Percentiles rank a stretch among this genome's conserved stretches.
phyloP scores from a whole-genome alignment of 1,140 invertebrate species.

The Dendroctonus valens region DNA sequence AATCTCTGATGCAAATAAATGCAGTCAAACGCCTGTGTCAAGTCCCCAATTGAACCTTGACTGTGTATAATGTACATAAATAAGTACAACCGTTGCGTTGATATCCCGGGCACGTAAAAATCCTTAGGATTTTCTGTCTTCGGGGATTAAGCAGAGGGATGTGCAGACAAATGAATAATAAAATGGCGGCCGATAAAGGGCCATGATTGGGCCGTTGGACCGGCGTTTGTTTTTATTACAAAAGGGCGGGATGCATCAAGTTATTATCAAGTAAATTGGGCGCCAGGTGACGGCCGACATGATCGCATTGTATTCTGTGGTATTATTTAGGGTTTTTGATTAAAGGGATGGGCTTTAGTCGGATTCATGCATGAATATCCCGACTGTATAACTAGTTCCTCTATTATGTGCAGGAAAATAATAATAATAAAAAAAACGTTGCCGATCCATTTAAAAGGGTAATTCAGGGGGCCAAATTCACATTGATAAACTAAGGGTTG shows the following conservation, averaged over 20 bases:
- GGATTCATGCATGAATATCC: slow-evolving; percentile 30
- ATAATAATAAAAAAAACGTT: slow-evolving; percentile 17
- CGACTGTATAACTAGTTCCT: slow-evolving; percentile 24
- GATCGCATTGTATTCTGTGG: slow-evolving; percentile 29
- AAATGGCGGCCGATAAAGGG: slow-evolving; percentile 38
- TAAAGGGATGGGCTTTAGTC: slow-evolving; percentile 28
- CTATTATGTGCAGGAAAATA: slow-evolving; percentile 8
- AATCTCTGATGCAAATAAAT: no score
- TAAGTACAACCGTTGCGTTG: no score
- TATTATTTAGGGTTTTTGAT: slow-evolving; percentile 36
- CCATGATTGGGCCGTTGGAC: slow-evolving; percentile 36
- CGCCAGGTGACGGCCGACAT: slow-evolving; percentile 26
- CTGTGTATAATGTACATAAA: no score
- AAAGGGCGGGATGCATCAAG: slow-evolving; percentile 33
- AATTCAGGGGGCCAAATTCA: neutral
- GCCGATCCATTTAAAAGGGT: neutral
- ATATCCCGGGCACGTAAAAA: neutral
- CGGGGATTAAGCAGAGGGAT: slow-evolving; percentile 39
- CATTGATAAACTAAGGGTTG: no score
- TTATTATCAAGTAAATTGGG: slow-evolving; percentile 35
- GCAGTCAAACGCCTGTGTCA: no score
- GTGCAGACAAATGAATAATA: slow-evolving; percentile 38
- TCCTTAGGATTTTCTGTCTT: slow-evolving; percentile 15
- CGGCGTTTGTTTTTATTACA: slow-evolving; percentile 39
- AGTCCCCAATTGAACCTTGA: no score